phyloP scores from a whole-genome alignment of 2,113 vertebrate genomes.

The Pollimyrus isidori region DNA sequence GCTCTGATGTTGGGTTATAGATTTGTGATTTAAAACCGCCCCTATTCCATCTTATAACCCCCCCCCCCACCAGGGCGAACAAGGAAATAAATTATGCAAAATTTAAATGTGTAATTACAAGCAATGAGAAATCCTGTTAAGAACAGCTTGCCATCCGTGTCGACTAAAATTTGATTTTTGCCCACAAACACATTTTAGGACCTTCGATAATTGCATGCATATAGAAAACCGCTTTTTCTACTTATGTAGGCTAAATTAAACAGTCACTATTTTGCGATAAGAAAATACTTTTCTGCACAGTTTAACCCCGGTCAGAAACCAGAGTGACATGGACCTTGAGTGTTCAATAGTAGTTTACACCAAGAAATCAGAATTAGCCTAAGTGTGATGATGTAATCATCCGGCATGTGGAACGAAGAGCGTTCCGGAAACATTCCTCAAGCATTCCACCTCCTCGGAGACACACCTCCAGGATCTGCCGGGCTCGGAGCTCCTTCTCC shows the following conservation, averaged over 20 bases:
- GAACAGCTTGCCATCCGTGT: constrained; percentile 68
- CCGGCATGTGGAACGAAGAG: background rate
- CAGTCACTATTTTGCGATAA: constrained; percentile 64
- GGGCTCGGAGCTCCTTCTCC: constrained; percentile 97
- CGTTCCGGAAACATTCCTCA: constrained; percentile 53
- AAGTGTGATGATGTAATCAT: background rate
- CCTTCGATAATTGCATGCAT: constrained; percentile 55
- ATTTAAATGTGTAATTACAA: constrained; percentile 70
- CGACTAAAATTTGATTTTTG: constrained; percentile 67
- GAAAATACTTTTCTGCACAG: constrained; percentile 65
- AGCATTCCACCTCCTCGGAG: constrained; percentile 51
- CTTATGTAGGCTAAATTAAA: constrained; percentile 66
- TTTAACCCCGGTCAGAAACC: constrained; percentile 66
- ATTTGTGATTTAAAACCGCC: constrained; percentile 27
- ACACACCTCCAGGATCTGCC: constrained; percentile 96
- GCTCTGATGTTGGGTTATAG: background rate
- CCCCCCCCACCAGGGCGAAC: constrained; percentile 46
- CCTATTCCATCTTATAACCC: constrained; percentile 29
- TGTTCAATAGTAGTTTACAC: constrained; percentile 66
- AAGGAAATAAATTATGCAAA: constrained; percentile 60
- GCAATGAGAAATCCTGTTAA: constrained; percentile 63
- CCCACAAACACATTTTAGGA: constrained; percentile 64
- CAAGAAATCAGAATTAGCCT: constrained; percentile 69
- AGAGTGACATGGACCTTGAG: constrained; percentile 61
- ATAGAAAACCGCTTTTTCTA: constrained; percentile 48